Percentiles rank a stretch among this genome's conserved stretches.
Evolutionary conservation across 2,888 invertebrate species (phyloP).

Genomic region (Eristalis intricaria): DNA sequence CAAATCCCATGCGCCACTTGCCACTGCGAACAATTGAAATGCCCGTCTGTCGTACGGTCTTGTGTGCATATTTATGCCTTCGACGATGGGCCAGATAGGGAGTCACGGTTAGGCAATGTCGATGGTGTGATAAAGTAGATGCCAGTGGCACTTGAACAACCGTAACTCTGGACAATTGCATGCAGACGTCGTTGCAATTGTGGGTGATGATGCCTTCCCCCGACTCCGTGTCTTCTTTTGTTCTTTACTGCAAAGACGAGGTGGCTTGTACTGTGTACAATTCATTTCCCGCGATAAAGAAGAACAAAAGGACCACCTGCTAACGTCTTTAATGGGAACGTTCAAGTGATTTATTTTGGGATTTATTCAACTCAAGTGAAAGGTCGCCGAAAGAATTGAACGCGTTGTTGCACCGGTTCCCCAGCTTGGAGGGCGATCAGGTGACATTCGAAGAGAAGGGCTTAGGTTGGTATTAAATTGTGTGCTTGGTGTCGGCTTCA

Average conservation of each 20-base stretch:
- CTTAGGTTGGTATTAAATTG: background rate
- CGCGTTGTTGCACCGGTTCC: background rate
- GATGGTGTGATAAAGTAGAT: slow-evolving; percentile 52
- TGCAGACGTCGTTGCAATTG: slow-evolving; percentile 12
- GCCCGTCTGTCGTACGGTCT: slow-evolving; percentile 20
- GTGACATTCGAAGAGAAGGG: slow-evolving; percentile 1
- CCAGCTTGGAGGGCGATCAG: background rate
- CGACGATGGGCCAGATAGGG: slow-evolving; percentile 38
- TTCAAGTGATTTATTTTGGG: background rate
- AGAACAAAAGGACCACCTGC: slow-evolving; percentile 19
- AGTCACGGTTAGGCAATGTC: slow-evolving; percentile 52
- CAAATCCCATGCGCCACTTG: slow-evolving; percentile 35
- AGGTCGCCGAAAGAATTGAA: slow-evolving; percentile 11
- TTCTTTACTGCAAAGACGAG: background rate
- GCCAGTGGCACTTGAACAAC: slow-evolving; percentile 9
- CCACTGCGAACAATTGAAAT: background rate
- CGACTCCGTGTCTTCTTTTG: background rate
- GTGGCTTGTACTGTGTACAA: background rate
- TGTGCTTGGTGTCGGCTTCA: background rate
- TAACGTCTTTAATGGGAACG: slow-evolving; percentile 14
- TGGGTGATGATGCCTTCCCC: slow-evolving; percentile 22
- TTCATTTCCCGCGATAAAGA: slow-evolving; percentile 12
- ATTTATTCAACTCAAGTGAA: background rate
- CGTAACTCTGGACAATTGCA: background rate
- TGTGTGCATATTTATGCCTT: slow-evolving; percentile 37